These are phyloP conservation scores for Drosophila siamana DNA, from an alignment of 2,888 invertebrate genomes.

Conservation along the genomic window DNA sequence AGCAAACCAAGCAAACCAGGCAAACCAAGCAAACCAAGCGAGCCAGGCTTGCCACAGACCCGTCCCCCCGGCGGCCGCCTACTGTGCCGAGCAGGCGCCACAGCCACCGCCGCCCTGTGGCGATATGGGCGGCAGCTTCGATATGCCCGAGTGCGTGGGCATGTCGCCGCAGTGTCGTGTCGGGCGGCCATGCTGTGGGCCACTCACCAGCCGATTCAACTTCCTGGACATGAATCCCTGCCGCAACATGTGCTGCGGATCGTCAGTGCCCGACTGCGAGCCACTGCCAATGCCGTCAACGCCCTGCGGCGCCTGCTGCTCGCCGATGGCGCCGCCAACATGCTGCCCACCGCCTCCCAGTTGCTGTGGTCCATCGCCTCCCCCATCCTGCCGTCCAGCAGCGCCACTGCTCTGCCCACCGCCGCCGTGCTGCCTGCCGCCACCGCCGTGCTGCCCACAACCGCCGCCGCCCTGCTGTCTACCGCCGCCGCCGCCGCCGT, in stretches of 20 bases:
- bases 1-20: too few species aligned
- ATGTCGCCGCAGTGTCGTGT: slow-evolving; percentile 19
- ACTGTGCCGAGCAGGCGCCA: too few species aligned
- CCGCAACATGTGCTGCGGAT: neutral
- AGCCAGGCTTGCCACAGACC: too few species aligned
- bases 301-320: neutral
- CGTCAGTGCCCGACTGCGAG: neutral
- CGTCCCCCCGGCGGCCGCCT: too few species aligned
- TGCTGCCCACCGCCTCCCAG: neutral
- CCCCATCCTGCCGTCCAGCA: neutral
- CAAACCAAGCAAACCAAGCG: too few species aligned
- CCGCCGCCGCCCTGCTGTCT: too few species aligned
- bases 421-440: neutral
- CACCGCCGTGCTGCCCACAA: too few species aligned
- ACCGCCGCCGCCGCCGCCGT: neutral
- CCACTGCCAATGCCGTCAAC: neutral
- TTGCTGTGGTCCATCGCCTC: neutral
- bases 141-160: neutral
- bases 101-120: too few species aligned
- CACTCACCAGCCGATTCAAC: neutral
- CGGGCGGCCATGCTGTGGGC: neutral
- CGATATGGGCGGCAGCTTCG: neutral
- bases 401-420: neutral
- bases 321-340: neutral
- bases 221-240: neutral